Evolutionary conservation across 2,888 invertebrate genomes (phyloP), one percentile per base, ranked within the genome.

Genomic region (Acronicta alni): DNA sequence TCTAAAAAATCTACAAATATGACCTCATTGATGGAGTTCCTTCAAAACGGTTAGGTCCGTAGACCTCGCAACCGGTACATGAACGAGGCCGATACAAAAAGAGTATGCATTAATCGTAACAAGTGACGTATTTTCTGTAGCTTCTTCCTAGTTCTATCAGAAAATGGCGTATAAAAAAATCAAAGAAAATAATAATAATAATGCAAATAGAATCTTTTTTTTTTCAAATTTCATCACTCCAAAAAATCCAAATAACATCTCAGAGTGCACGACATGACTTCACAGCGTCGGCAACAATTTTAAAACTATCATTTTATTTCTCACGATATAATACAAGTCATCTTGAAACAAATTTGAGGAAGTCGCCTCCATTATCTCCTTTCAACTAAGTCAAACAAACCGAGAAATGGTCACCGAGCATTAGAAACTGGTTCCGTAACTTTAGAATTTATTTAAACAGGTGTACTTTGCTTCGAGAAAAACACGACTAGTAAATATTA

Each of bases 331-430:
- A 75, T 84, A 70, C 84, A 81, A 89, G 87, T 90, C 90, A 90
- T 89, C 89, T 86, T 79, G 85, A 88, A 81, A 89, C 87, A 89
- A 90, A 89, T 88, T 90, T 90, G 87, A 89, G 89, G 92, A 92
- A 92, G 90, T 90, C 79, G 70, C 84, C 80, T 80, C 89, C 85
- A 92, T 92, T 92, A 92, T 90, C 85, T 87, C 84, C 85, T 88
- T 83, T 81, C 82, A 87, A 89, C 81, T 87, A 87, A 92, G 84
- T 88, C 89, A 90, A 90, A 90, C 84, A 88, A 81, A 83, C 80
- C 67, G 74, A 80, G 81, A 78, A 82, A 81, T 77, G 73, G 81
- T 75, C 75, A 55, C 64, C 55, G 48, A 35, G 32, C 47, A 23
- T 54, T 51, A 38, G 59, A 56, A 83, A 83, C 77, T 77, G 75